Percentiles rank a stretch among this genome's conserved stretches.
Conservation (phyloP, 1,140 invertebrate genomes). For the Penaeus vannamei region DNA sequence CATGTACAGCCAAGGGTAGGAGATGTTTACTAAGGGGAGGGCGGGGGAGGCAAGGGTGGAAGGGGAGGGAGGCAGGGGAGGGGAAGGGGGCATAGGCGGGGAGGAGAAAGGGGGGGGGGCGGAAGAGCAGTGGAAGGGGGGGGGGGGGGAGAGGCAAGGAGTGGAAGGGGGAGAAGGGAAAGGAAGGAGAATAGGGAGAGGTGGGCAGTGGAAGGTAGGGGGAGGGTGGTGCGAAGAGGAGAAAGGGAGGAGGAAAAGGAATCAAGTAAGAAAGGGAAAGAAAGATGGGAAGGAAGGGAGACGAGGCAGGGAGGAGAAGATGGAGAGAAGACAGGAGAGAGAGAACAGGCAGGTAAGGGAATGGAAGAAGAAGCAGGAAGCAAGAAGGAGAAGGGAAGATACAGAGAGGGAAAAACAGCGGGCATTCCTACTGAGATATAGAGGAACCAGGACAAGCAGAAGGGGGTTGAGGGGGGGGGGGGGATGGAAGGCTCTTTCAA, state of each 20-base stretch:
- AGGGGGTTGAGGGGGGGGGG: too few species aligned
- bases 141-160: not conserved
- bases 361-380: too few species aligned
- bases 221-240: too few species aligned
- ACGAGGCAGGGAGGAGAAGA: too few species aligned
- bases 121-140: not conserved
- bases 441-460: too few species aligned
- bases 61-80: not conserved
- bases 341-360: not conserved
- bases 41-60: not conserved
- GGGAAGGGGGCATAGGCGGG: too few species aligned
- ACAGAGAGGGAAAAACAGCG: too few species aligned
- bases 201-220: not conserved
- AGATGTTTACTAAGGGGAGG: not conserved
- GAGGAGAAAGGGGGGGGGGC: not conserved
- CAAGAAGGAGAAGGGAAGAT: too few species aligned
- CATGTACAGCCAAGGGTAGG: not conserved
- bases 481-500: too few species aligned
- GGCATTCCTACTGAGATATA: too few species aligned
- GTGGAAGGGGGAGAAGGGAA: not conserved
- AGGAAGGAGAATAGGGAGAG: not conserved
- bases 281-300: not conserved
- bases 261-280: not conserved
- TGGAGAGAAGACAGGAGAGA: not conserved
- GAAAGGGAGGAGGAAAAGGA: not conserved